Evolutionary conservation across 2,113 vertebrate species (phyloP), one percentile per base, ranked within the genome.

Genomic region (Myrmecobius fasciatus): DNA sequence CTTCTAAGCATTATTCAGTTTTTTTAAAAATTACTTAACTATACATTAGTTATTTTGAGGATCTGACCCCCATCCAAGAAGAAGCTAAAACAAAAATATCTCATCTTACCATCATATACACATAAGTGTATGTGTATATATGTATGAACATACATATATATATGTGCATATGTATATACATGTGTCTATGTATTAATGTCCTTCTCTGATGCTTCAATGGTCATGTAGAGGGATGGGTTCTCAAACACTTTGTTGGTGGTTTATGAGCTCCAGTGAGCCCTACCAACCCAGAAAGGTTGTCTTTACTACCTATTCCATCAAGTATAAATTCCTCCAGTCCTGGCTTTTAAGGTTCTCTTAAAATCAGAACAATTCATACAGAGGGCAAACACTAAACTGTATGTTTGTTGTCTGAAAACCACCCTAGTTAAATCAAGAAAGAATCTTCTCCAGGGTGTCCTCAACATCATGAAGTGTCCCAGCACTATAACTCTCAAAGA

Each of bases 311-410:
- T 51, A 36, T 17, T 67, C 14, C 60, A 67, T 67, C 25, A 67
- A 22, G 8, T 49, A 31, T 90, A 10, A 91, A 53, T 3, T 53
- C 60, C 48, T 75, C 47, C 36, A 25, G 25, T n/a, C 46, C 8
- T 91, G 52, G 36, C 90, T 94, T 96, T 88, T 14, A 89, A 93
- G 60, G 28, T 11, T 95, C 3, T 47, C 24, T 47, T 67, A 67
- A 36, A 67, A 36, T 36, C 31, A 67, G 31, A 67, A 14, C 60
- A 67, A 67, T 67, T 36, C 60, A 36, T 14, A 17, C 36, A 36
- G 9, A 67, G 0, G 31, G 12, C 31, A 36, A 67, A 67, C 31
- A 67, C 60, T 31, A 83, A 43, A 43, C 17, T 43, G 7, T 83
- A 43, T 2, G 4, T 83, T 20, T 43, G 6, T 75, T 83, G n/a